These are phyloP conservation scores for Drosophila sordidapex DNA, from an alignment of 2,888 invertebrate species.

Conservation along the genomic window DNA sequence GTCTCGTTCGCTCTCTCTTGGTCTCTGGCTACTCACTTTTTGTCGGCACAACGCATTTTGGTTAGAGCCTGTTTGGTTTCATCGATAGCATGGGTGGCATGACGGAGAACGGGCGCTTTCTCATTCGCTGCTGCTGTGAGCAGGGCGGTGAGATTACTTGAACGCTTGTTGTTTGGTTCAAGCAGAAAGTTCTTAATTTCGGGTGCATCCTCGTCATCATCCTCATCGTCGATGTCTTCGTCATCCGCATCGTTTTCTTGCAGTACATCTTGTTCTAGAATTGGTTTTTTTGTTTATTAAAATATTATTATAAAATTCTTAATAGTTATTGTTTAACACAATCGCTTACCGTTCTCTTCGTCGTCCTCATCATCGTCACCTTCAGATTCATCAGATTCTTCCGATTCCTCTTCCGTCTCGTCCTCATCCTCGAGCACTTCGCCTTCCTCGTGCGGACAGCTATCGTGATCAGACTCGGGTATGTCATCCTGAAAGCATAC, in stretches of 20 bases:
- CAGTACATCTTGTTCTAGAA: slow-evolving; percentile 56
- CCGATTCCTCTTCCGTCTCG: slow-evolving; percentile 84
- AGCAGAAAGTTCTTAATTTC: slow-evolving; percentile 84
- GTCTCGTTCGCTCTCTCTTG: neutral
- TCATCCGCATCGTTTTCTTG: slow-evolving; percentile 85
- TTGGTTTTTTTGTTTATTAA: neutral
- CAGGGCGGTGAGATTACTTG: slow-evolving; percentile 92
- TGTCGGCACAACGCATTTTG: slow-evolving; percentile 95
- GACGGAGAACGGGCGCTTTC: slow-evolving; percentile 84
- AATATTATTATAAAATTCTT: neutral
- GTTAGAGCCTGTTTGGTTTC: slow-evolving; percentile 98
- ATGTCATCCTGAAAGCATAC: slow-evolving; percentile 83
- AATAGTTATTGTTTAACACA: neutral
- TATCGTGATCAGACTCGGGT: slow-evolving; percentile 85
- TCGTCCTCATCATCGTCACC: slow-evolving; percentile 85
- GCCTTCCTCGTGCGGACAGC: slow-evolving; percentile 83
- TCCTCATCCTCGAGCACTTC: slow-evolving; percentile 83
- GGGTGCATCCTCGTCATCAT: slow-evolving; percentile 84
- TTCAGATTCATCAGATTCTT: slow-evolving; percentile 84
- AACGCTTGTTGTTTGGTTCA: slow-evolving; percentile 85
- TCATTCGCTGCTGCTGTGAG: slow-evolving; percentile 92
- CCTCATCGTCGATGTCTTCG: slow-evolving; percentile 84
- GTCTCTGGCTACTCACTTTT: slow-evolving; percentile 84
- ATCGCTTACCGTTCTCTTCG: slow-evolving; percentile 83
- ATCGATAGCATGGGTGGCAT: slow-evolving; percentile 94